Conservation (phyloP, 2,888 invertebrate species). For the Apamea epomidion region DNA sequence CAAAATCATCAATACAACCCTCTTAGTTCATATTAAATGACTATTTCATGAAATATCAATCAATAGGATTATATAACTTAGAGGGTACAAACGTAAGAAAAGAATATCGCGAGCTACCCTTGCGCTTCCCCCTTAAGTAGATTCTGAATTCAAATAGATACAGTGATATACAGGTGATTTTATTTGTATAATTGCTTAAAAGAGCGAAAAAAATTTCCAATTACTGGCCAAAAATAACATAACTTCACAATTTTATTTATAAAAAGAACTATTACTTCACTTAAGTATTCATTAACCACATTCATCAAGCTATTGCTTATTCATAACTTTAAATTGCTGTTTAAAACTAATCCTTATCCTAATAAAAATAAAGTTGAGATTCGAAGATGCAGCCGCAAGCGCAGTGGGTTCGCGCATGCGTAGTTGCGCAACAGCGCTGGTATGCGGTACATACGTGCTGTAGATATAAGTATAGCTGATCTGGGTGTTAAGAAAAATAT, state of each 20-base stretch:
- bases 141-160: neutral
- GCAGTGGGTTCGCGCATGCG: slow-evolving; percentile 53
- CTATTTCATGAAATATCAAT: no score
- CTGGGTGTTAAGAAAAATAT: slow-evolving; percentile 30
- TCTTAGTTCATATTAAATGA: no score
- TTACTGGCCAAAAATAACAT: neutral
- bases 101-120: no score
- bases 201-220: neutral
- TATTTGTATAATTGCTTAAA: neutral
- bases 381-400: slow-evolving; percentile 42
- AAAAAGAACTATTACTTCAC: slow-evolving; percentile 51
- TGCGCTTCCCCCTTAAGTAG: neutral
- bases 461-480: slow-evolving; percentile 23
- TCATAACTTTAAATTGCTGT: slow-evolving; percentile 32
- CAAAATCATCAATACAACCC: no score
- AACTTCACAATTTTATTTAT: slow-evolving; percentile 2
- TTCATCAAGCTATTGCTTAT: slow-evolving; percentile 57
- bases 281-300: slow-evolving; percentile 47
- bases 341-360: slow-evolving; percentile 1
- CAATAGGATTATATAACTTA: no score
- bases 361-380: slow-evolving; percentile 36
- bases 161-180: neutral
- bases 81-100: no score
- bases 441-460: slow-evolving; percentile 48
- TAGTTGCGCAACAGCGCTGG: slow-evolving; percentile 60